Conservation (phyloP, 2,797 vertebrate genomes). For the Gymnocypris eckloni region DNA sequence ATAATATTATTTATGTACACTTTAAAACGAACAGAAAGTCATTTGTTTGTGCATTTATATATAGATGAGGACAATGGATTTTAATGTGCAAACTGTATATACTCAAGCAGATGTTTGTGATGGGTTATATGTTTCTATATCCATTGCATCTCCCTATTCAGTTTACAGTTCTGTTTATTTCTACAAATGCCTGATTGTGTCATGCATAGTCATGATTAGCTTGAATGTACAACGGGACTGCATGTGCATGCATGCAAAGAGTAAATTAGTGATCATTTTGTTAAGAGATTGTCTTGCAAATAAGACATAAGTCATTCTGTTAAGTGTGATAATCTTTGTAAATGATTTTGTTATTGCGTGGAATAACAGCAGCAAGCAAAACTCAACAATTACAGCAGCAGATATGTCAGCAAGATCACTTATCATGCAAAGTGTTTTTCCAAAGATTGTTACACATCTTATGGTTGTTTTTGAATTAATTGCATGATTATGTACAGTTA, state of each 20-base stretch:
- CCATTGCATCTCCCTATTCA: conserved; percentile 42
- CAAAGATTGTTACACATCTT: not conserved
- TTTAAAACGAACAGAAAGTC: conserved; percentile 21
- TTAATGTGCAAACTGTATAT: conserved; percentile 43
- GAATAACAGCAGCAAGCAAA: conserved; percentile 47
- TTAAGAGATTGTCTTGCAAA: conserved; percentile 60
- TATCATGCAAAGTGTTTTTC: conserved; percentile 31
- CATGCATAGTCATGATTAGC: conserved; percentile 54
- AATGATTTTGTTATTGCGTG: conserved; percentile 21
- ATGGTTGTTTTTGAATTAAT: not conserved
- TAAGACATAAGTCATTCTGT: conserved; percentile 48
- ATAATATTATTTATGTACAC: conserved; percentile 57
- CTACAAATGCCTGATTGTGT: conserved; percentile 39
- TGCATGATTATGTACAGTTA: conserved; percentile 4
- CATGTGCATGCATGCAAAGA: conserved; percentile 47
- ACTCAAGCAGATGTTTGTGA: conserved; percentile 49
- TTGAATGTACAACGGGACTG: conserved; percentile 46
- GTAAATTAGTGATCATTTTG: conserved; percentile 37
- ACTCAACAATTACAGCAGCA: conserved; percentile 15
- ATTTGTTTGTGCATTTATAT: conserved; percentile 52
- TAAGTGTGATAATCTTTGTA: conserved; percentile 14
- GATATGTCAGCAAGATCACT: conserved; percentile 25
- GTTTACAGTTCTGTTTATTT: conserved; percentile 25
- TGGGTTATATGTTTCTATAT: conserved; percentile 9
- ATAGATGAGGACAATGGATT: conserved; percentile 39